Conservation (phyloP, 2,797 vertebrate genomes). For the Tauraco hartlaubi region DNA sequence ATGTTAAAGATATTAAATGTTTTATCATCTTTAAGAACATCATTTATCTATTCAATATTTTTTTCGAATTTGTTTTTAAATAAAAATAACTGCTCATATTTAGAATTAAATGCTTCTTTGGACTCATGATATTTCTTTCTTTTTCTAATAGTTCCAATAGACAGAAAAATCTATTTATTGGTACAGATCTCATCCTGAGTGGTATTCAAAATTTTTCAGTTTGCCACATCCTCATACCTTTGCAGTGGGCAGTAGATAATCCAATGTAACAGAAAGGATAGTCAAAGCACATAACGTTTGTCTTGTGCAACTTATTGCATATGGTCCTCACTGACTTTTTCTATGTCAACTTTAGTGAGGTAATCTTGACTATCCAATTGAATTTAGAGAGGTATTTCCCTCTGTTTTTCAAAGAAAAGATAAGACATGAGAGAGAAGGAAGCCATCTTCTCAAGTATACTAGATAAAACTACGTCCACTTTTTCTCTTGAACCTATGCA, state of each 20-base stretch:
- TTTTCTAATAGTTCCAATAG: background rate
- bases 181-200: background rate
- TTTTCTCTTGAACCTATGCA: background rate
- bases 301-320: background rate
- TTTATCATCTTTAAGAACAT: background rate
- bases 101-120: background rate
- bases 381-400: background rate
- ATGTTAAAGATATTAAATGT: background rate
- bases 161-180: background rate
- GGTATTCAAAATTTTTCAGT: background rate
- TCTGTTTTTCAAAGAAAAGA: background rate
- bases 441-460: background rate
- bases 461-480: background rate
- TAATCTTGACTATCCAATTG: background rate
- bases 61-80: background rate
- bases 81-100: background rate
- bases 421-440: background rate
- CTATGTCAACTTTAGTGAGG: background rate
- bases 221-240: background rate
- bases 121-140: background rate
- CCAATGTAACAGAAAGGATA: background rate
- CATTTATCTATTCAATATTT: background rate
- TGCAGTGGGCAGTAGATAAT: background rate
- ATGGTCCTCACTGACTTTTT: background rate
- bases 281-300: background rate